Percentiles rank a stretch among this genome's conserved stretches.
These are phyloP conservation scores for Hormiphora californensis DNA, from an alignment of 37 sponge, comb jelly and placozoan species.

Conservation along the genomic window DNA sequence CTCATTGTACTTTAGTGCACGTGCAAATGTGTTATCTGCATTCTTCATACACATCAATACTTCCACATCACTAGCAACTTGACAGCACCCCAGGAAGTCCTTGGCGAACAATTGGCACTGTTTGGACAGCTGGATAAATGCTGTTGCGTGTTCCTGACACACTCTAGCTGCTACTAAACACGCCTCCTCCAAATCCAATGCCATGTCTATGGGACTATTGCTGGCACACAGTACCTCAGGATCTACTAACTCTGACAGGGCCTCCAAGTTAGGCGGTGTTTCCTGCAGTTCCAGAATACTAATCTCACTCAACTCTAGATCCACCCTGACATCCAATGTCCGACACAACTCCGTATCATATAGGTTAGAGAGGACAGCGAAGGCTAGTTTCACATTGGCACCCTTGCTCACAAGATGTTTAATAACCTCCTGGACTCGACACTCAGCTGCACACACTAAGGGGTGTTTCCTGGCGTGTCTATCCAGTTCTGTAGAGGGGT, in stretches of 20 bases:
- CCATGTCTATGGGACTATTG: conserved; percentile 29
- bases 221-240: conserved; percentile 28
- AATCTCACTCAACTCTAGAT: conserved; percentile 46
- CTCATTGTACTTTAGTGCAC: conserved; percentile 47
- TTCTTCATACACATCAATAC: conserved; percentile 29
- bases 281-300: conserved; percentile 43
- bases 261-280: conserved; percentile 49
- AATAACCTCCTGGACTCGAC: conserved; percentile 31
- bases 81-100: conserved; percentile 42
- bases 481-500: conserved; percentile 15
- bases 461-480: conserved; percentile 44
- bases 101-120: conserved; percentile 42
- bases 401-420: conserved; percentile 39
- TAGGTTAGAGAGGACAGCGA: conserved; percentile 37
- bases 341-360: neutral
- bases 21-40: conserved; percentile 53
- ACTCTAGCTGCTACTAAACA: conserved; percentile 32
- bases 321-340: conserved; percentile 31
- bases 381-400: conserved; percentile 44
- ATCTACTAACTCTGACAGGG: conserved; percentile 17
- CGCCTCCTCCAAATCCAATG: conserved; percentile 32
- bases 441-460: conserved; percentile 21
- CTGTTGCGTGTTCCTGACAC: neutral
- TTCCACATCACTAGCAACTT: conserved; percentile 51
- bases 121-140: neutral